A percentile compares a stretch with the other conserved stretches of the same genome.
Conservation (phyloP, 2,797 vertebrate genomes). For the Falco naumanni region DNA sequence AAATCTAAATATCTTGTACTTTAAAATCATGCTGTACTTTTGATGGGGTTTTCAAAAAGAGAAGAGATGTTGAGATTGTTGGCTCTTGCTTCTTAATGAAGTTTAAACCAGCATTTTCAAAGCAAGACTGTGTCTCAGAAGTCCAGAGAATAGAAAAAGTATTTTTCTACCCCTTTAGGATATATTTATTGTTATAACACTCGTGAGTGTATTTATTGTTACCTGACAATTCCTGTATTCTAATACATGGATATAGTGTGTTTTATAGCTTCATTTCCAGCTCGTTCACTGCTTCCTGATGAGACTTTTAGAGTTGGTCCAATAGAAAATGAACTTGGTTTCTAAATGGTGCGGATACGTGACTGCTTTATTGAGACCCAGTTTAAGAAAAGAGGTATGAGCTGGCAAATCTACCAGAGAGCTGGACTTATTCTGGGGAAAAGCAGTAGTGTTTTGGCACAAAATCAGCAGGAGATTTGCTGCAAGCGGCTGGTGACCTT, state of each 20-base stretch:
- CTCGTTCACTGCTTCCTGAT: background rate
- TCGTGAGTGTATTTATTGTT: background rate
- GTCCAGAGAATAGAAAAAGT: accelerated
- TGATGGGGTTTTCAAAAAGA: background rate
- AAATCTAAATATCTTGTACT: background rate
- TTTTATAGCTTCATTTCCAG: background rate
- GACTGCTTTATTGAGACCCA: background rate
- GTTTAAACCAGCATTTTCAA: background rate
- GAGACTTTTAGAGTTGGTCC: background rate
- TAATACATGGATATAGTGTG: background rate
- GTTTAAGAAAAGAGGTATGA: background rate
- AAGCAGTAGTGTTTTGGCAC: background rate
- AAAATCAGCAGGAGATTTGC: background rate
- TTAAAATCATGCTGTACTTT: background rate
- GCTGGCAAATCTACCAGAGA: background rate
- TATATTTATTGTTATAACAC: background rate
- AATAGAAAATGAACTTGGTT: background rate
- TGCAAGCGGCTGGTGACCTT: background rate
- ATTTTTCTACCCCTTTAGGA: background rate
- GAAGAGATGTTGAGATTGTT: background rate
- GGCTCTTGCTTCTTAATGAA: background rate
- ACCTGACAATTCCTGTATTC: background rate
- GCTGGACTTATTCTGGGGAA: background rate
- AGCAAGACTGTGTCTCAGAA: background rate
- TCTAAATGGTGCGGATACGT: accelerated